These are phyloP conservation scores for Hemithea aestivaria DNA, from an alignment of 2,888 invertebrate genomes.

Conservation along the genomic window DNA sequence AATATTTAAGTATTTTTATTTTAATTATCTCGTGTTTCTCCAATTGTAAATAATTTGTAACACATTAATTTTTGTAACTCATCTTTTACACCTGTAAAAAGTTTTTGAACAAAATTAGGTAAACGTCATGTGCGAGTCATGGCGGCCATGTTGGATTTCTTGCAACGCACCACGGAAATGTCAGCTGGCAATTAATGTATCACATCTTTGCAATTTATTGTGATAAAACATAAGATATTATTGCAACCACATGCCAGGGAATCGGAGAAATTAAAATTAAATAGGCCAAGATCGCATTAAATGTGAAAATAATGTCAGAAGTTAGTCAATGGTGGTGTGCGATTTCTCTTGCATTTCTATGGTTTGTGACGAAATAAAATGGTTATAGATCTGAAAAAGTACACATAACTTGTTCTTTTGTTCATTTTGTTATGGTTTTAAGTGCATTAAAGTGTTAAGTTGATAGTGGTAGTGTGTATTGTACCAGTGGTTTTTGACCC, in stretches of 20 bases:
- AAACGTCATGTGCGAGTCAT: conserved; percentile 70
- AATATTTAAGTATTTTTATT: too few relatives aligned
- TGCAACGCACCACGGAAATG: conserved; percentile 77
- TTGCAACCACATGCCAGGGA: conserved; percentile 41
- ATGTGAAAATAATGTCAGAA: conserved; percentile 68
- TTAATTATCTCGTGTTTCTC: too few relatives aligned
- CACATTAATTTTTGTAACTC: too few relatives aligned
- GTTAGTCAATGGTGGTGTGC: conserved; percentile 66
- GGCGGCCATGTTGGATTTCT: conserved; percentile 78
- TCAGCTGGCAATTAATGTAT: conserved; percentile 73
- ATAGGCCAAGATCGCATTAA: conserved; percentile 37
- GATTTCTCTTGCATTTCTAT: conserved; percentile 76
- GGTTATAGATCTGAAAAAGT: conserved; percentile 51
- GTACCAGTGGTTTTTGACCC: conserved; percentile 44
- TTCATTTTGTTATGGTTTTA: conserved; percentile 58
- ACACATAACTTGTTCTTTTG: conserved; percentile 54
- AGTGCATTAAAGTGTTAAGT: conserved; percentile 56
- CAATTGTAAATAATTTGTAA: too few relatives aligned
- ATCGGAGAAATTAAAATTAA: conserved; percentile 34
- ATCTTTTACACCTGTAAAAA: conserved; percentile 18
- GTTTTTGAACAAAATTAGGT: conserved; percentile 40
- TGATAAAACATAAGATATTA: conserved; percentile 48
- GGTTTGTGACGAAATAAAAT: conserved; percentile 74
- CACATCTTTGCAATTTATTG: conserved; percentile 59
- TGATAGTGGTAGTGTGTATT: conserved; percentile 45